Evolutionary conservation across 2,888 invertebrate genomes (phyloP), one percentile per base, ranked within the genome.

Genomic region (Acleris sparsana): DNA sequence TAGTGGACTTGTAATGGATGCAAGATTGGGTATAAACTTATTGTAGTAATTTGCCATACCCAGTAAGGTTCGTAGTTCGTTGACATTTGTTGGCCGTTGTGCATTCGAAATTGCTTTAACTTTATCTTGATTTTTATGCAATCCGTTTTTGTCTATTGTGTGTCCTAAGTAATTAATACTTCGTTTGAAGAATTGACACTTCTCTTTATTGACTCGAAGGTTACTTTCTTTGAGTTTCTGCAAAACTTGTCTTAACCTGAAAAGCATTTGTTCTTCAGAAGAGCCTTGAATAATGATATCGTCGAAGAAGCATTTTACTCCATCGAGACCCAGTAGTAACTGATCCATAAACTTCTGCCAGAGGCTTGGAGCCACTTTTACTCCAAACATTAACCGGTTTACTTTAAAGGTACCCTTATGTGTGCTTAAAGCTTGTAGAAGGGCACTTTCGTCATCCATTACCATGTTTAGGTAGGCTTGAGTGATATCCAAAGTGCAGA

Each of bases 11-110:
- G 18, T 20, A 13, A 39, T 49, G 3, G 29, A 25, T 18, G 48
- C 22, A 16, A 55, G 33, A 16, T 65, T 65, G 0, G 64, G 53
- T 49, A 65, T 65, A 18, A 60, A 65, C 22, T 65, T 65, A 22
- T 60, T 60, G n/a, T 65, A 60, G 48, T 65, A 65, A 17, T 59
- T 64, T n/a, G 33, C 57, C 58, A 64, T 59, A 3, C 64, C 64
- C 9, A 20, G 13, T 11, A 64, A 64, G 11, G 59, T 59, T 53
- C 59, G 29, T 7, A 64, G 20, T 49, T 65, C 33, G 20, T 17
- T 48, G 5, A 48, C 7, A 7, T 48, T 48, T 5, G n/a, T 48
- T 48, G 48, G 48, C 3, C 48, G 5, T 5, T 17, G 5, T 48
- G 53, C n/a, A 16, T 58, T 33, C 6, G 43, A 13, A 17, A 63